Conservation (phyloP, 2,797 vertebrate genomes). For the Uromys caudimaculatus region DNA sequence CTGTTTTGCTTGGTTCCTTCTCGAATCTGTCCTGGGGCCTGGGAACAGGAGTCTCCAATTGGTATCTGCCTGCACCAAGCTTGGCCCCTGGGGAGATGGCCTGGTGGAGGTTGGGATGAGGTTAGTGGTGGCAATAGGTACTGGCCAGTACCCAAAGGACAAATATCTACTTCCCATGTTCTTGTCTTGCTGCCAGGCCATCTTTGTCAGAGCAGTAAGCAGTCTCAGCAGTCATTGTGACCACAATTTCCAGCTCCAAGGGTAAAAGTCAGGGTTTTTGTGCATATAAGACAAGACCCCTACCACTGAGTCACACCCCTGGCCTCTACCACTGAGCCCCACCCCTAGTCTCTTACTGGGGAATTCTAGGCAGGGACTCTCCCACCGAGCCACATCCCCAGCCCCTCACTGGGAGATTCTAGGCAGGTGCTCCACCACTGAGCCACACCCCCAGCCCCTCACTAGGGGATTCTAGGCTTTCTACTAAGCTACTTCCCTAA, state of each 20-base stretch:
- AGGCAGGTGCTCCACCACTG: neutral
- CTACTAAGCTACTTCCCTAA: neutral
- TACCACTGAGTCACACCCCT: neutral
- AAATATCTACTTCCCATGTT: neutral
- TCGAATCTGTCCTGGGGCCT: neutral
- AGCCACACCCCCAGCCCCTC: neutral
- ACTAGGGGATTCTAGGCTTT: conserved; percentile 1
- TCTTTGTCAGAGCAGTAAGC: neutral
- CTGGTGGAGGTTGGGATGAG: neutral
- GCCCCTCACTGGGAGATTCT: neutral
- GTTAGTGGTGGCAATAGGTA: neutral
- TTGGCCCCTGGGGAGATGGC: neutral
- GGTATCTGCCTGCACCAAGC: neutral
- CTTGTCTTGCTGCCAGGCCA: neutral
- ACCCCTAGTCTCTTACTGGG: neutral
- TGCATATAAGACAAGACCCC: neutral
- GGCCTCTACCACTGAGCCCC: neutral
- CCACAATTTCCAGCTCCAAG: neutral
- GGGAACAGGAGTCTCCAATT: neutral
- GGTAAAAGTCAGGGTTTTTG: neutral
- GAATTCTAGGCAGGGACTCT: neutral
- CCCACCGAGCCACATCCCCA: neutral
- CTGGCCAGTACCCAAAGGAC: neutral
- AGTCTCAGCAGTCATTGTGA: neutral
- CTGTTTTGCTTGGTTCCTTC: neutral